A percentile compares a stretch with the other conserved stretches of the same genome.
These are phyloP conservation scores for Pectinophora gossypiella DNA, from an alignment of 1,140 invertebrate genomes.

Conservation along the genomic window DNA sequence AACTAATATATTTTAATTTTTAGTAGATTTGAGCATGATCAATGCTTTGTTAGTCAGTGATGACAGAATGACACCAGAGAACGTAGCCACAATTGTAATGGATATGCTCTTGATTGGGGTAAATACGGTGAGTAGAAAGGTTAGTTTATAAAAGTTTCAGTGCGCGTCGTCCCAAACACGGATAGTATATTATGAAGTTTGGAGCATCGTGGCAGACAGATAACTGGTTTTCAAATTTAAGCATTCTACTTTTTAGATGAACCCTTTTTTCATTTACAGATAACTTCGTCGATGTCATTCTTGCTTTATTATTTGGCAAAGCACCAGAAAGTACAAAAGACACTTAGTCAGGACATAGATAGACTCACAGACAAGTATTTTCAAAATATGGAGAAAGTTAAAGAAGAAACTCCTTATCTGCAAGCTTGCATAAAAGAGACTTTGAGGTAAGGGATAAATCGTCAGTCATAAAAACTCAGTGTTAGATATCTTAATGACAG, in stretches of 20 bases:
- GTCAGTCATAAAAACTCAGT: too few species aligned
- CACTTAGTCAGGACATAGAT: conserved; percentile 75
- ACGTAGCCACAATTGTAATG: conserved; percentile 78
- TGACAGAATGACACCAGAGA: conserved; percentile 76
- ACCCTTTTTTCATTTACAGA: too few species aligned
- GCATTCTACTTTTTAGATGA: too few species aligned
- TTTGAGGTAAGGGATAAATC: conserved; percentile 39
- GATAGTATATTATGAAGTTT: too few species aligned
- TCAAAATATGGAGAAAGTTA: conserved; percentile 21
- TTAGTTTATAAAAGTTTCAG: too few species aligned
- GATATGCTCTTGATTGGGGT: conserved; percentile 80
- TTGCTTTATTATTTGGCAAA: conserved; percentile 64
- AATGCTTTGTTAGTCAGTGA: conserved; percentile 71
- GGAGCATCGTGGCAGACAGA: too few species aligned
- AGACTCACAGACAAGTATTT: conserved; percentile 33
- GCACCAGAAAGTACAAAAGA: conserved; percentile 68
- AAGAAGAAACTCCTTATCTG: conserved; percentile 64
- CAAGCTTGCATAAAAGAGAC: conserved; percentile 75
- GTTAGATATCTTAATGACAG: too few species aligned
- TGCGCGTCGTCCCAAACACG: too few species aligned
- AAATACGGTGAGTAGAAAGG: conserved; percentile 66
- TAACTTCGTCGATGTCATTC: conserved; percentile 59
- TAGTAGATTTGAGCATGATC: conserved; percentile 11
- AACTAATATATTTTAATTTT: conserved; percentile 4
- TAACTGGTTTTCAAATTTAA: too few species aligned